Evolutionary conservation across 2,888 invertebrate genomes (phyloP).

Genomic region (Phyllotreta striolata): DNA sequence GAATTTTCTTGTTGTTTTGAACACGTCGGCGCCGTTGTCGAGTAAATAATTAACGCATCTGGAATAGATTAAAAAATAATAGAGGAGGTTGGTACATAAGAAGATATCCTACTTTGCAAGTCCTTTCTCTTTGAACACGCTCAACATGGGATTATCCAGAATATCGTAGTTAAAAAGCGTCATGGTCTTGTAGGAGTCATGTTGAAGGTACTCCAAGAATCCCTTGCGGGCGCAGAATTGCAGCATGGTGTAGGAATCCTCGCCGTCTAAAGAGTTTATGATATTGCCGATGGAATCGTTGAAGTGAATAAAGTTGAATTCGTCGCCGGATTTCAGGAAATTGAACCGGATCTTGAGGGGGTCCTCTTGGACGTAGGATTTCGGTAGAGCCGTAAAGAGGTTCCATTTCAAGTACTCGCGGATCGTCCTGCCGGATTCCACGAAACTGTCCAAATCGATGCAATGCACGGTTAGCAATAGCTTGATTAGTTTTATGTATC

Average conservation of each 20-base stretch:
- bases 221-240: constrained; percentile 48
- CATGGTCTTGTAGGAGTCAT: constrained; percentile 26
- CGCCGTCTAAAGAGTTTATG: constrained; percentile 41
- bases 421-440: constrained; percentile 39
- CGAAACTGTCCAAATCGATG: constrained; percentile 44
- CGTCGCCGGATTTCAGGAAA: constrained; percentile 45
- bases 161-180: constrained; percentile 35
- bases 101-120: constrained; percentile 29
- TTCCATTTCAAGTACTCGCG: constrained; percentile 43
- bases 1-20: constrained; percentile 38
- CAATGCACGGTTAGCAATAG: constrained; percentile 35
- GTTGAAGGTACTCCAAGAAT: constrained; percentile 42
- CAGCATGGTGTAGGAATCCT: constrained; percentile 43
- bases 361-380: constrained; percentile 33
- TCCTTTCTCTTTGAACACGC: constrained; percentile 43
- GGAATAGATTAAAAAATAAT: constrained; percentile 6
- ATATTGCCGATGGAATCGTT: constrained; percentile 43
- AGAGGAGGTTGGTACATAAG: background rate
- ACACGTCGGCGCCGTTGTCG: constrained; percentile 45
- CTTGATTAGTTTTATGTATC: constrained; percentile 30
- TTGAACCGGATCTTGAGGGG: constrained; percentile 41
- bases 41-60: constrained; percentile 45
- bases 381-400: constrained; percentile 24
- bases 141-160: constrained; percentile 42
- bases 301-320: constrained; percentile 43